phyloP scores from a whole-genome alignment of 2,888 invertebrate genomes.

The Sinodicranocentrus sp. region DNA sequence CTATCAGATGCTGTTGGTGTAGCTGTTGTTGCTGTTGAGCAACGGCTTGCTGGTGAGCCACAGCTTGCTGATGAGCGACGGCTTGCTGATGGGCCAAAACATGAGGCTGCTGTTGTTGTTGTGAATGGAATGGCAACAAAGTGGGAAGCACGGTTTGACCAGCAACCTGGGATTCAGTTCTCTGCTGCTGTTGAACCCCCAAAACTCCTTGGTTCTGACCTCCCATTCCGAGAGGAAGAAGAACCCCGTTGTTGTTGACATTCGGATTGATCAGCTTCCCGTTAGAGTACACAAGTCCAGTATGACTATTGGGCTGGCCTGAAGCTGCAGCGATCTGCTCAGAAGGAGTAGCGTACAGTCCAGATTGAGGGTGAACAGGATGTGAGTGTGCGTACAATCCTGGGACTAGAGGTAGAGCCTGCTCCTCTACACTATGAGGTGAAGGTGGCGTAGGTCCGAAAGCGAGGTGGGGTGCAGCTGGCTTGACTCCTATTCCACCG shows the following conservation, averaged over 20 bases:
- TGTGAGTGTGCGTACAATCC: slow-evolving; percentile 34
- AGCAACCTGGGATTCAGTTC: not conserved
- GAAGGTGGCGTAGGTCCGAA: slow-evolving; percentile 61
- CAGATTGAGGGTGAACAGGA: slow-evolving; percentile 34
- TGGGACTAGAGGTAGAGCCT: not conserved
- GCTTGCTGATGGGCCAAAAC: too few relatives aligned
- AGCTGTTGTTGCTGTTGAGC: too few relatives aligned
- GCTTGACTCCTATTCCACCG: slow-evolving; percentile 2
- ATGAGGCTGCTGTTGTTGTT: slow-evolving; percentile 18
- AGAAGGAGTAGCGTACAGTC: slow-evolving; percentile 39
- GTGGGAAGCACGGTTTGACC: not conserved
- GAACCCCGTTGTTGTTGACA: slow-evolving; percentile 35
- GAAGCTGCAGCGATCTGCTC: slow-evolving; percentile 41
- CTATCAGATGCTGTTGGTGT: not conserved
- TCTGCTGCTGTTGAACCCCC: slow-evolving; percentile 24
- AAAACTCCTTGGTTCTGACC: slow-evolving; percentile 17
- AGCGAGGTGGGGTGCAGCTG: slow-evolving; percentile 20
- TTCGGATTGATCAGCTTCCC: slow-evolving; percentile 37
- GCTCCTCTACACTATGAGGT: slow-evolving; percentile 54
- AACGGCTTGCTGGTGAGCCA: too few relatives aligned
- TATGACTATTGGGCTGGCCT: not conserved
- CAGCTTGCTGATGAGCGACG: too few relatives aligned
- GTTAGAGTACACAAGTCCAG: slow-evolving; percentile 43
- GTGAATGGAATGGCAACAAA: not conserved
- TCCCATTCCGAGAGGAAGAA: slow-evolving; percentile 56